Evolutionary conservation across 2,113 vertebrate genomes (phyloP), one percentile per base, ranked within the genome.

Genomic region (Ammodramus savannarum): DNA sequence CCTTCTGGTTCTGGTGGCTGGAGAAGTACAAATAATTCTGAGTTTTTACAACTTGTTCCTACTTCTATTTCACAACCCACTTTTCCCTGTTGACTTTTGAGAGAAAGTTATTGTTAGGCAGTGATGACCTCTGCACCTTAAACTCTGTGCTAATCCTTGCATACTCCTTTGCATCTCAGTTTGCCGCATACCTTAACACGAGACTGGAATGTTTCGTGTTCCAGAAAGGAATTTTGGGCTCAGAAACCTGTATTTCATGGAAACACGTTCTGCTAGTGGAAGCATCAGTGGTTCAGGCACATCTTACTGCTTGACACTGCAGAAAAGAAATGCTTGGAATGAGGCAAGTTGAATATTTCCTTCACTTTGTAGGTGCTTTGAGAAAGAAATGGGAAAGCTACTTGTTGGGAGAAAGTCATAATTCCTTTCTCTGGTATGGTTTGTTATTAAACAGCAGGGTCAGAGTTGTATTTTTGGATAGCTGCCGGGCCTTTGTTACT

Each of bases 111-210:
- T 85, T 93, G 78, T 82, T 67, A 80, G 95, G 85, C 59, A 36
- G 75, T 17, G 72, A 21, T 94, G 94, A 96, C 91, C 95, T 93
- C 90, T 97, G 95, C 75, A 88, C 95, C 85, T 77, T 85, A 87
- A 92, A 65, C 90, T 91, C 88, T 55, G 48, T 84, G 91, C 68
- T 93, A 93, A 93, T 96, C 95, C 88, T 68, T 44, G 29, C 57
- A 21, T 65, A 39, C 75, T 78, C 51, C 88, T 94, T 91, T 94
- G 76, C 77, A 77, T 82, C 93, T 93, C 85, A 87, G 74, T 91
- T 92, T 82, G 77, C 81, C 0, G 18, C 93, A 93, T 94, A 94
- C 90, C 78, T 91, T 61, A 81, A 87, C 46, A 27, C 1, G 26
- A 95, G 89, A 34, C 69, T 0, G 1, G 86, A 74, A 46, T 87